phyloP scores from a whole-genome alignment of 2,888 invertebrate genomes.

The Campoplex nolae region DNA sequence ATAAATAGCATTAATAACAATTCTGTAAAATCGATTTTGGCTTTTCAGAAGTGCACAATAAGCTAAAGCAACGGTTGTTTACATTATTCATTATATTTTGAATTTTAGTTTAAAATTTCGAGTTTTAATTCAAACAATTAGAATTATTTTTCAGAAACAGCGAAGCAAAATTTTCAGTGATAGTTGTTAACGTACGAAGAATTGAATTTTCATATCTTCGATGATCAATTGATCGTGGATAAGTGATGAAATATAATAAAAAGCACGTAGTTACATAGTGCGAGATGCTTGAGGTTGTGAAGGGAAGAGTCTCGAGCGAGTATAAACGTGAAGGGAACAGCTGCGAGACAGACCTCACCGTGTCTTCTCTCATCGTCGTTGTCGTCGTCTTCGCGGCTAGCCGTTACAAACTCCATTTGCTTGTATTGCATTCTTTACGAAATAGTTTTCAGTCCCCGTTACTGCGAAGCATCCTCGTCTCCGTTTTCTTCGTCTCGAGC shows the following conservation, averaged over 20 bases:
- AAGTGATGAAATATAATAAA: conserved; percentile 58
- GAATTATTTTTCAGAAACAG: not conserved
- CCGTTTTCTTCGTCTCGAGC: conserved; percentile 26
- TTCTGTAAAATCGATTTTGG: too few relatives aligned
- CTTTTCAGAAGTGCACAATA: not conserved
- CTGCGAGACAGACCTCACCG: conserved; percentile 79
- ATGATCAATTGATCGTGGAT: conserved; percentile 34
- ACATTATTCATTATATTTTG: too few relatives aligned
- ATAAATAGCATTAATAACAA: not conserved
- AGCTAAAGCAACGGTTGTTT: not conserved
- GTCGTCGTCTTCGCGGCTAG: conserved; percentile 66
- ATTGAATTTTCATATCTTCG: conserved; percentile 13
- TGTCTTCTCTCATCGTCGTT: conserved; percentile 43
- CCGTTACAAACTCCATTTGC: conserved; percentile 77
- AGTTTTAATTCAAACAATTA: not conserved
- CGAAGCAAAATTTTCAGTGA: not conserved
- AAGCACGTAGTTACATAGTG: conserved; percentile 14
- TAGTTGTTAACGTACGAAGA: not conserved
- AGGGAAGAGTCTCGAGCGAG: conserved; percentile 42
- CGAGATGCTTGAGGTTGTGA: conserved; percentile 26
- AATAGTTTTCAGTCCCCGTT: conserved; percentile 79
- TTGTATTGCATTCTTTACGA: conserved; percentile 81
- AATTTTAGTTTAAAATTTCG: not conserved
- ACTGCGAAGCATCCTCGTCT: conserved; percentile 62
- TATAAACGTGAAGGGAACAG: conserved; percentile 76